These are phyloP conservation scores for Denticeps clupeoides DNA, from an alignment of 2,797 vertebrate genomes.

Conservation along the genomic window DNA sequence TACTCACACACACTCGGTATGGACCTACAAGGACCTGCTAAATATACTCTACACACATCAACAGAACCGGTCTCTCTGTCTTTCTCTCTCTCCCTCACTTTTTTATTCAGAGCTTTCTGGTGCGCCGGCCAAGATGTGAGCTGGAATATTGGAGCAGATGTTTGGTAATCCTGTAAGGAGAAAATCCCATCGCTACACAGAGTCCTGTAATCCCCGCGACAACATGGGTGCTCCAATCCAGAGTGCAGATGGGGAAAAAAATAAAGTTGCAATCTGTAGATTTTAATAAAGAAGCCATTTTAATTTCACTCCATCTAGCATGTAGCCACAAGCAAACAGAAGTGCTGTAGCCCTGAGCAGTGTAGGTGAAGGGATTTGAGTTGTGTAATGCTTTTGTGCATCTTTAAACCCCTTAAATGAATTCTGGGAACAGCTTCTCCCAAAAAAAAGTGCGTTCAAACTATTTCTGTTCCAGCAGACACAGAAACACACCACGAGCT, in stretches of 20 bases:
- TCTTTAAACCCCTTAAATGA: no score
- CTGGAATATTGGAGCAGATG: constrained; percentile 56
- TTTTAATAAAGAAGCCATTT: not conserved
- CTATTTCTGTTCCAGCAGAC: no score
- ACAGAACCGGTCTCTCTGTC: no score
- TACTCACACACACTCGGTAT: not conserved
- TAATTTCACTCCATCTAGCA: not conserved
- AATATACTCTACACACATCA: no score
- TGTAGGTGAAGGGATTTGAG: no score
- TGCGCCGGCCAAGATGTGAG: constrained; percentile 17
- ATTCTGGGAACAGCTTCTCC: no score
- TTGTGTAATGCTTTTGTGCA: no score
- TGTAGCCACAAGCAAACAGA: no score
- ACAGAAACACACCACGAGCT: no score
- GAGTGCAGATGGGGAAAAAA: not conserved
- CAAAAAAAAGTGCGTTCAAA: no score
- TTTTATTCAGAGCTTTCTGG: not conserved
- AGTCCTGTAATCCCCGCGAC: constrained; percentile 14
- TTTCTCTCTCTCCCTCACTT: not conserved
- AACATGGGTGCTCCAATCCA: not conserved
- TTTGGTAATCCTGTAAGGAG: constrained; percentile 59
- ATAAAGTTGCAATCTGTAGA: not conserved
- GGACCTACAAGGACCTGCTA: no score
- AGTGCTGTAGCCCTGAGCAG: no score
- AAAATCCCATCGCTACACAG: constrained; percentile 36